phyloP scores from a whole-genome alignment of 2,797 vertebrate genomes.

The Hyperoplus immaculatus region DNA sequence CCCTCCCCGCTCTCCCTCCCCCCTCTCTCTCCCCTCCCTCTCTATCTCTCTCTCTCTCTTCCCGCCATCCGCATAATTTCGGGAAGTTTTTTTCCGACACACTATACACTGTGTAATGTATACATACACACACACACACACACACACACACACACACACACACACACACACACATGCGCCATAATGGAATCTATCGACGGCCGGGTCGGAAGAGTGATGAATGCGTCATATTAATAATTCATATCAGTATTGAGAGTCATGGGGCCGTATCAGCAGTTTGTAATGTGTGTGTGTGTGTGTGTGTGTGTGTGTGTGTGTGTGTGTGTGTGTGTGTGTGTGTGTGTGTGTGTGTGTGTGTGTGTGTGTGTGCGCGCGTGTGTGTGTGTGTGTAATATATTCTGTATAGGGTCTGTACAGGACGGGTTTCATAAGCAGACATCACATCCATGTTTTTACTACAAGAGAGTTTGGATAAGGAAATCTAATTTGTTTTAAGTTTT shows the following conservation, averaged over 20 bases:
- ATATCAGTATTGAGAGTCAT: slow-evolving; percentile 67
- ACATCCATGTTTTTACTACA: neutral
- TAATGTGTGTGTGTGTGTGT: too few species aligned
- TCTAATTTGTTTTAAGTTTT: slow-evolving; percentile 16
- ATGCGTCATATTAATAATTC: slow-evolving; percentile 84
- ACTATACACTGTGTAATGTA: slow-evolving; percentile 86
- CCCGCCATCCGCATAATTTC: slow-evolving; percentile 76
- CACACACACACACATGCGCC: slow-evolving; percentile 21
- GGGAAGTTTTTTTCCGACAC: slow-evolving; percentile 83
- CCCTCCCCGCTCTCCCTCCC: too few species aligned
- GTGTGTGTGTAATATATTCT: neutral
- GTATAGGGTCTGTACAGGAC: too few species aligned
- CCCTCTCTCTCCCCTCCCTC: slow-evolving; percentile 40
- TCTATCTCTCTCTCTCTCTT: slow-evolving; percentile 58
- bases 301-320: too few species aligned
- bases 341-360: too few species aligned
- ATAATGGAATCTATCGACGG: slow-evolving; percentile 83
- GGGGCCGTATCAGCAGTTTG: slow-evolving; percentile 64
- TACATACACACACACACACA: slow-evolving; percentile 77
- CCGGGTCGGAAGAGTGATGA: slow-evolving; percentile 79
- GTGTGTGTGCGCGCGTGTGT: too few species aligned
- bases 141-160: too few species aligned
- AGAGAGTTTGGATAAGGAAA: neutral
- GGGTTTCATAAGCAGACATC: slow-evolving; percentile 24
- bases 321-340: too few species aligned